These are phyloP conservation scores for Anolis sagrei DNA, from an alignment of 2,113 vertebrate species.

Conservation along the genomic window DNA sequence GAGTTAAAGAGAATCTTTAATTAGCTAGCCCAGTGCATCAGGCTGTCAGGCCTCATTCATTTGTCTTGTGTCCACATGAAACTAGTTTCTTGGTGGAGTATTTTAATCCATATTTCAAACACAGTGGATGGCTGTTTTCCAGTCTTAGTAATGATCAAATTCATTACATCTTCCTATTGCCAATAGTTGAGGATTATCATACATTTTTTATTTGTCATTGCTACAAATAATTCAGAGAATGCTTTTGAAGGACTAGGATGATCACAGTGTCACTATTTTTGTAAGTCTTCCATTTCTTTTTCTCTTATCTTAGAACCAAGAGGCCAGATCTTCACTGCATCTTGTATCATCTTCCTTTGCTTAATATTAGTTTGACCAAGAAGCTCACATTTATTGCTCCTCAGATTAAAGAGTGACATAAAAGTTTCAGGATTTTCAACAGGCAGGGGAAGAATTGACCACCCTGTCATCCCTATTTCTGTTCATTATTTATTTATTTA, in stretches of 20 bases:
- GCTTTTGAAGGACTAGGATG: no score
- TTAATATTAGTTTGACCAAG: not conserved
- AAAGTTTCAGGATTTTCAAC: not conserved
- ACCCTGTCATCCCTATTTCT: not conserved
- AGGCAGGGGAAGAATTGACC: not conserved
- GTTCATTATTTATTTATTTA: no score
- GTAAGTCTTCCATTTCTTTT: not conserved
- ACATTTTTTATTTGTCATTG: no score
- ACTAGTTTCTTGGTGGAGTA: not conserved
- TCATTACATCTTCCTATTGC: no score
- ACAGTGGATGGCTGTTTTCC: no score
- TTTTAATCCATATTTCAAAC: not conserved
- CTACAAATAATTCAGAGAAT: no score
- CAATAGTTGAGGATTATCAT: no score
- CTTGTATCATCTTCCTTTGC: not conserved
- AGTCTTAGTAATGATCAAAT: no score
- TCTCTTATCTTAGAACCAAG: not conserved
- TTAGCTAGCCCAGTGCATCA: not conserved
- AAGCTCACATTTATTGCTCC: not conserved
- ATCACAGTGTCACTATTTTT: no score
- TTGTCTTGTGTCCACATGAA: not conserved
- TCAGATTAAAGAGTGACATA: not conserved
- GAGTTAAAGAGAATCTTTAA: not conserved
- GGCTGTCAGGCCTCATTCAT: not conserved
- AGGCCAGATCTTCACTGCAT: not conserved